Percentiles rank a stretch among this genome's conserved stretches.
Conservation (phyloP, 2,113 vertebrate genomes). For the Martes martes region DNA sequence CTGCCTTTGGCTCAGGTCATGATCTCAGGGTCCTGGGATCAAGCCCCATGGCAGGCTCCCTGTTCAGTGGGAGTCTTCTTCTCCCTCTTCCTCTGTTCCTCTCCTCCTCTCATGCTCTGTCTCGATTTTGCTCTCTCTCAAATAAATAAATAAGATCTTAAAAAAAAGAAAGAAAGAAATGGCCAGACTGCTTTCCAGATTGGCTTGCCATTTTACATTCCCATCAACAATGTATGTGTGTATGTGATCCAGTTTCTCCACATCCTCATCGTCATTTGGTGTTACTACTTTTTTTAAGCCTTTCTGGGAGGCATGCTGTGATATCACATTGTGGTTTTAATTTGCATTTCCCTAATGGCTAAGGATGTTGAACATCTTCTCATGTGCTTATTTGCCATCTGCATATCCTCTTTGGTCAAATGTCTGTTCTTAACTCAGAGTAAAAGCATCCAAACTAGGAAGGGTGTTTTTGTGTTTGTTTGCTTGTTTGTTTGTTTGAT, state of each 20-base stretch:
- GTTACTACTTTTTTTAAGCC: not conserved
- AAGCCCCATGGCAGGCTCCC: too few relatives aligned
- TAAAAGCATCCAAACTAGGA: conserved; percentile 5
- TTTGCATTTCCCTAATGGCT: not conserved
- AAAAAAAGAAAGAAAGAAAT: not conserved
- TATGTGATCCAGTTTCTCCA: not conserved
- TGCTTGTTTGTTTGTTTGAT: too few relatives aligned
- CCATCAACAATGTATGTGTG: not conserved
- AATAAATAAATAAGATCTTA: too few relatives aligned
- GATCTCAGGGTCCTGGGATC: too few relatives aligned
- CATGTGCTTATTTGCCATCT: not conserved
- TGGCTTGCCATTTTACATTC: not conserved
- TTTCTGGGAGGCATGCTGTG: not conserved
- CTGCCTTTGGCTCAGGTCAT: too few relatives aligned
- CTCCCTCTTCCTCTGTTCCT: too few relatives aligned
- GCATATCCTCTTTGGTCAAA: not conserved
- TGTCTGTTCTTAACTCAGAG: not conserved
- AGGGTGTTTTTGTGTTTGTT: not conserved
- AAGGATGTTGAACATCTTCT: conserved; percentile 24
- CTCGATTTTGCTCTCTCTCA: too few relatives aligned
- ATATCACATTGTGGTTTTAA: not conserved
- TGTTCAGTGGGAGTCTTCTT: too few relatives aligned
- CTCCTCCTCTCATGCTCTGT: too few relatives aligned
- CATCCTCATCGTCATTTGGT: not conserved
- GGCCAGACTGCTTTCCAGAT: not conserved